These are phyloP conservation scores for Corapipo altera DNA, from an alignment of 2,113 vertebrate genomes.

Conservation along the genomic window DNA sequence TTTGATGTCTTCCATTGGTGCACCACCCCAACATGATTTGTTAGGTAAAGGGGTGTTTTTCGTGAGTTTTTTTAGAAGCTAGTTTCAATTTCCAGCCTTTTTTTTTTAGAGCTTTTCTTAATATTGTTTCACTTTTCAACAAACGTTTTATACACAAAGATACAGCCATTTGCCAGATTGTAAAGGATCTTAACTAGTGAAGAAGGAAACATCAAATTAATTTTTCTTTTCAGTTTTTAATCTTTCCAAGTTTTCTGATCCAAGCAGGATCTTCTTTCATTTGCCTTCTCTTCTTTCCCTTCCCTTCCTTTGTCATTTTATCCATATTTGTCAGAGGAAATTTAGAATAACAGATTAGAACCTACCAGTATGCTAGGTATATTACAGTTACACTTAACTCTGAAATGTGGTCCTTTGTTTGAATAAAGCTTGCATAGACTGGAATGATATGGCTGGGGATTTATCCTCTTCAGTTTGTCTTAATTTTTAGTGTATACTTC, in stretches of 20 bases:
- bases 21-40: conserved; percentile 5
- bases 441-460: not conserved
- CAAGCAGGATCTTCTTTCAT: not conserved
- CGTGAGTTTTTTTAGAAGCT: not conserved
- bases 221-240: not conserved
- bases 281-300: not conserved
- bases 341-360: not conserved
- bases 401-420: not conserved
- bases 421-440: not conserved
- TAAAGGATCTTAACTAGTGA: not conserved
- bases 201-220: not conserved
- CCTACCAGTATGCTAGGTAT: not conserved
- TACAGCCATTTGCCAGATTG: not conserved
- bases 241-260: not conserved
- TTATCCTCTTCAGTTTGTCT: not conserved
- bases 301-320: not conserved
- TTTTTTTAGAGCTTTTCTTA: not conserved
- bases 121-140: not conserved
- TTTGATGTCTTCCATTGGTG: not conserved
- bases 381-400: not conserved
- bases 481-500: not conserved
- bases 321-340: not conserved
- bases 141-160: not conserved
- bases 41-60: not conserved
- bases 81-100: not conserved